Conservation (phyloP, 2,888 invertebrate species). For the Drosophila recens region DNA sequence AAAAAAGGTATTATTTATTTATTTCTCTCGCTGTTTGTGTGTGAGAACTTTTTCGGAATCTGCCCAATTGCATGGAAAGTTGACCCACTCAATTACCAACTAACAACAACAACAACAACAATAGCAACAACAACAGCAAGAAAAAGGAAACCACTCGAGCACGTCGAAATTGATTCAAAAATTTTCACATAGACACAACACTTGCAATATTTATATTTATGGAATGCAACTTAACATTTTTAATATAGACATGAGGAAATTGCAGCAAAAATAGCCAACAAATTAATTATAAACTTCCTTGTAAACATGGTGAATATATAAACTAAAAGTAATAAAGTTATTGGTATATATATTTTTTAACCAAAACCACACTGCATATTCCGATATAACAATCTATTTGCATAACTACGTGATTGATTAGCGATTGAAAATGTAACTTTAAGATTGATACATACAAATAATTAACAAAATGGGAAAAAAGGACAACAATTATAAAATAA, state of each 20-base stretch:
- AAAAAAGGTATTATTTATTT: constrained; percentile 32
- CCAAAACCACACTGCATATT: neutral
- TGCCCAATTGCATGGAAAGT: constrained; percentile 71
- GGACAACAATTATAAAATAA: too few relatives aligned
- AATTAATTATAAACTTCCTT: constrained; percentile 17
- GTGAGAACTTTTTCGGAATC: constrained; percentile 32
- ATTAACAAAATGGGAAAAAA: too few relatives aligned
- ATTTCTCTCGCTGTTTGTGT: constrained; percentile 21
- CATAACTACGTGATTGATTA: neutral
- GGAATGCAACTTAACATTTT: constrained; percentile 13
- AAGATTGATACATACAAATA: too few relatives aligned
- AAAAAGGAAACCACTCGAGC: constrained; percentile 18
- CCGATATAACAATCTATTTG: neutral
- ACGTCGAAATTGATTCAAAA: constrained; percentile 16
- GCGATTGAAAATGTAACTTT: neutral
- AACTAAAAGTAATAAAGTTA: neutral
- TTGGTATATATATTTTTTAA: neutral
- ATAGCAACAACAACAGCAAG: constrained; percentile 4
- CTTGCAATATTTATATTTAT: constrained; percentile 23
- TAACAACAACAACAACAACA: constrained; percentile 36
- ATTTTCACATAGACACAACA: constrained; percentile 4
- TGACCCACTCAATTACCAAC: constrained; percentile 65
- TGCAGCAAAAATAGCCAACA: neutral
- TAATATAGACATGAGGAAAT: constrained; percentile 18
- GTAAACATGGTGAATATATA: neutral